Percentiles rank a stretch among this genome's conserved stretches.
Evolutionary conservation across 2,888 invertebrate genomes (phyloP).

Genomic region (Meandrusa payeni): DNA sequence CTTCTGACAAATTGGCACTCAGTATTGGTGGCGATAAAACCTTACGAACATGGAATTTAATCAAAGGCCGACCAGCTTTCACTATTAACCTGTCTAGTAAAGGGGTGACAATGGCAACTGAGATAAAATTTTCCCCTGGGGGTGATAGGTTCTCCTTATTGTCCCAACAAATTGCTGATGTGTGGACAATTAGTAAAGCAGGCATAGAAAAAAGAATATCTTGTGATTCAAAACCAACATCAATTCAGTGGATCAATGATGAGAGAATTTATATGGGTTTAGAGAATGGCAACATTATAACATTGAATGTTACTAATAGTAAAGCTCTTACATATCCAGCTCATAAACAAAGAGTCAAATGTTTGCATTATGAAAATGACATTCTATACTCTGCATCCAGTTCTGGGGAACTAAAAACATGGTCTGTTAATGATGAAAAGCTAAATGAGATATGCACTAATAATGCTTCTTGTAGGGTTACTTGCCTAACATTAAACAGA

Average conservation of each 20-base stretch:
- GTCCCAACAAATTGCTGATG: slow-evolving; percentile 86
- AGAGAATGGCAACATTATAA: slow-evolving; percentile 86
- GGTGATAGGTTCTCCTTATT: slow-evolving; percentile 89
- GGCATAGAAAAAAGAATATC: slow-evolving; percentile 85
- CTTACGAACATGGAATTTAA: slow-evolving; percentile 95
- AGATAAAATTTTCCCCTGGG: slow-evolving; percentile 86
- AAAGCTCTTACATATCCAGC: slow-evolving; percentile 71
- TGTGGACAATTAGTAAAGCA: slow-evolving; percentile 91
- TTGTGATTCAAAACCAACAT: slow-evolving; percentile 85
- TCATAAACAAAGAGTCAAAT: slow-evolving; percentile 86
- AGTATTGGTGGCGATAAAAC: slow-evolving; percentile 92
- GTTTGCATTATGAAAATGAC: slow-evolving; percentile 78
- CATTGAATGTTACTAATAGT: slow-evolving; percentile 77
- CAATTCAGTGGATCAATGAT: slow-evolving; percentile 85
- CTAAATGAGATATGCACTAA: slow-evolving; percentile 78
- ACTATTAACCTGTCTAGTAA: slow-evolving; percentile 91
- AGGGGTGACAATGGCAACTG: slow-evolving; percentile 72
- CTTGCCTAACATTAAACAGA: slow-evolving; percentile 84
- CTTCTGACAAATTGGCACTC: slow-evolving; percentile 92
- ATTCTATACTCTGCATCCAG: slow-evolving; percentile 87
- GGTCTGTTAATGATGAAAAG: slow-evolving; percentile 68
- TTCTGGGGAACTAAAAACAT: slow-evolving; percentile 89
- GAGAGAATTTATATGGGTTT: slow-evolving; percentile 84
- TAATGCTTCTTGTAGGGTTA: slow-evolving; percentile 87
- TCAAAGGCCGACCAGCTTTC: slow-evolving; percentile 95